phyloP scores from a whole-genome alignment of 2,797 vertebrate species.

The Triplophysa yarkandensis region DNA sequence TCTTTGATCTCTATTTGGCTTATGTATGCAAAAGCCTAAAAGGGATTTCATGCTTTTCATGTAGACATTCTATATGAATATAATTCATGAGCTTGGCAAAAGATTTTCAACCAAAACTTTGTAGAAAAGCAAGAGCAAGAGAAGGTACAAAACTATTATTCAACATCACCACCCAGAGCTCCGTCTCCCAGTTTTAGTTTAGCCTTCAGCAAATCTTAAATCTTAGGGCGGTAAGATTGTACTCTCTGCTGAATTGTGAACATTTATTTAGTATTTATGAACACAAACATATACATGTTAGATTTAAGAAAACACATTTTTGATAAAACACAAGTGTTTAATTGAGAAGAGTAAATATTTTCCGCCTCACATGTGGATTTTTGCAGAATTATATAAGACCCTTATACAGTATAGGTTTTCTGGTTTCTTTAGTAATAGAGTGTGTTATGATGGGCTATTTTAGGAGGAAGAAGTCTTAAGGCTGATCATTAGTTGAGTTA shows the following conservation, averaged over 20 bases:
- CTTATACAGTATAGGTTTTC: slow-evolving; percentile 43
- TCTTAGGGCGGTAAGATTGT: no score
- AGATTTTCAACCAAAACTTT: neutral
- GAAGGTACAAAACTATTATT: no score
- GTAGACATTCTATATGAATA: neutral
- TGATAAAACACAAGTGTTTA: no score
- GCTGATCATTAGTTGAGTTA: neutral
- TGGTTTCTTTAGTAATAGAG: slow-evolving; percentile 56
- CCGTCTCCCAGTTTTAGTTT: neutral
- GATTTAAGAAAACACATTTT: no score
- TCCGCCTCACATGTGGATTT: no score
- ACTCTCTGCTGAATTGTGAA: no score
- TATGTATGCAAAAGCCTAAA: neutral
- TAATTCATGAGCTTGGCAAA: neutral
- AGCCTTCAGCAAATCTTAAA: neutral
- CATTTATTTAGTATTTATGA: no score
- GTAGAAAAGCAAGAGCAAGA: neutral
- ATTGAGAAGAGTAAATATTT: no score
- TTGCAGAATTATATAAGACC: slow-evolving; percentile 24
- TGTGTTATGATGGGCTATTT: slow-evolving; percentile 5
- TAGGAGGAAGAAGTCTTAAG: neutral
- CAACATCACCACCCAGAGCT: no score
- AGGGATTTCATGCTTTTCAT: neutral
- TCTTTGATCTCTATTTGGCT: neutral
- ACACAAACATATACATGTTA: no score